Percentiles rank a stretch among this genome's conserved stretches.
Conservation (phyloP, 1,140 invertebrate species). For the Drosophila mauritiana region DNA sequence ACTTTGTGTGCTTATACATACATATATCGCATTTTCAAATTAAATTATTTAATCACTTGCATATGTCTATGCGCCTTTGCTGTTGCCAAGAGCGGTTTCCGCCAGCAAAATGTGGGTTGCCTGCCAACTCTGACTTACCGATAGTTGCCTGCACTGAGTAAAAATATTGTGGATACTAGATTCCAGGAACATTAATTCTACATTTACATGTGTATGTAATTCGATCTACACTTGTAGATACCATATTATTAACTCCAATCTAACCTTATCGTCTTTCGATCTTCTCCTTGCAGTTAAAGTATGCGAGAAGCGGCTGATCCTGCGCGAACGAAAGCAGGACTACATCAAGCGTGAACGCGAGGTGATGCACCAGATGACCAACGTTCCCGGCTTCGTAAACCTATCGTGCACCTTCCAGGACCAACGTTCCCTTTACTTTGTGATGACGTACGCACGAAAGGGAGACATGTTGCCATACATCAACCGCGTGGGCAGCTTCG, state of each 20-base stretch:
- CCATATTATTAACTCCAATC: no score
- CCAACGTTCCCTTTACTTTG: constrained; percentile 96
- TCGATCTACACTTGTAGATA: not conserved
- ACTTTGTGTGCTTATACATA: constrained; percentile 26
- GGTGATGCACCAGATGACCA: constrained; percentile 84
- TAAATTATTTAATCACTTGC: constrained; percentile 48
- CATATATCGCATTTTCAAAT: constrained; percentile 40
- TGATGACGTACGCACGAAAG: constrained; percentile 97
- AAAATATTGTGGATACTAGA: not conserved
- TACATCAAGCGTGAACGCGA: constrained; percentile 91
- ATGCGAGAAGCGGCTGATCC: constrained; percentile 96
- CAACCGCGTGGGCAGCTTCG: constrained; percentile 95
- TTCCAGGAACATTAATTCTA: no score
- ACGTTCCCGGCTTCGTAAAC: constrained; percentile 93
- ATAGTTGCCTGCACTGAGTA: not conserved
- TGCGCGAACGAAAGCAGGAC: constrained; percentile 96
- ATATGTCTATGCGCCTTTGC: not conserved
- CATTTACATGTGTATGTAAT: no score
- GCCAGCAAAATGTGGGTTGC: constrained; percentile 16
- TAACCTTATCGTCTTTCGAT: not conserved
- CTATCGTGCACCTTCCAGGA: constrained; percentile 99
- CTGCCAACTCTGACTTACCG: not conserved
- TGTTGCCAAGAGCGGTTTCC: constrained; percentile 24
- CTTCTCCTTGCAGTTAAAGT: constrained; percentile 93
- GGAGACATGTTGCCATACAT: constrained; percentile 97